These are phyloP conservation scores for Tachystola acroxantha DNA, from an alignment of 2,888 invertebrate species.

Conservation along the genomic window DNA sequence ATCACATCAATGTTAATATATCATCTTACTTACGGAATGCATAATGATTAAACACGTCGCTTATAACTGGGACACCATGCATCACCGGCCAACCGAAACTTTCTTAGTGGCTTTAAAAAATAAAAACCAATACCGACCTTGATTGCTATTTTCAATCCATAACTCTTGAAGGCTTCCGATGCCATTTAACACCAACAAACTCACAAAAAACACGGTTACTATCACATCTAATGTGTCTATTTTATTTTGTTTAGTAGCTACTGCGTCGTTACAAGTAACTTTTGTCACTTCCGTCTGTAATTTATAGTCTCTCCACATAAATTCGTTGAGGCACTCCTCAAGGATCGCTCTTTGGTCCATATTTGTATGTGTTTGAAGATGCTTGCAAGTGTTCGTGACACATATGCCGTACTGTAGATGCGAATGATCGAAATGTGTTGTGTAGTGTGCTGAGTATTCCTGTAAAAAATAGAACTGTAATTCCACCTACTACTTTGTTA, in stretches of 20 bases:
- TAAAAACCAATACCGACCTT: no score
- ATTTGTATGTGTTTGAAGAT: conserved; percentile 19
- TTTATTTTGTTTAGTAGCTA: background rate
- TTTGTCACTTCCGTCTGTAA: conserved; percentile 41
- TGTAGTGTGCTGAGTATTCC: conserved; percentile 7
- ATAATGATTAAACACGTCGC: no score
- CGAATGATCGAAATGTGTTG: conserved; percentile 8
- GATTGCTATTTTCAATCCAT: conserved; percentile 4
- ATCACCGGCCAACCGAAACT: no score
- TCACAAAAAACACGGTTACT: conserved; percentile 18
- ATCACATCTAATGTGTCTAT: conserved; percentile 14
- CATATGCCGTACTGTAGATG: conserved; percentile 4
- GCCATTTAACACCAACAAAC: conserved; percentile 21
- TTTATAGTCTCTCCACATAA: conserved; percentile 40
- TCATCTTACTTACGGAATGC: no score
- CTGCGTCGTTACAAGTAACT: background rate
- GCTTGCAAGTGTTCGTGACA: conserved; percentile 31
- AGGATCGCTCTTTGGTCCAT: conserved; percentile 33
- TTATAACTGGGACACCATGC: no score
- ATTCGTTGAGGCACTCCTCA: conserved; percentile 51
- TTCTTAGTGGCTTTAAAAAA: no score
- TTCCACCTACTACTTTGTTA: no score
- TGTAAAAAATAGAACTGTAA: conserved; percentile 3
- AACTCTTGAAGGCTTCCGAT: conserved; percentile 22
- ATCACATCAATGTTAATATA: no score